phyloP scores from a whole-genome alignment of 1,140 invertebrate species.

The Lordiphosa collinella region DNA sequence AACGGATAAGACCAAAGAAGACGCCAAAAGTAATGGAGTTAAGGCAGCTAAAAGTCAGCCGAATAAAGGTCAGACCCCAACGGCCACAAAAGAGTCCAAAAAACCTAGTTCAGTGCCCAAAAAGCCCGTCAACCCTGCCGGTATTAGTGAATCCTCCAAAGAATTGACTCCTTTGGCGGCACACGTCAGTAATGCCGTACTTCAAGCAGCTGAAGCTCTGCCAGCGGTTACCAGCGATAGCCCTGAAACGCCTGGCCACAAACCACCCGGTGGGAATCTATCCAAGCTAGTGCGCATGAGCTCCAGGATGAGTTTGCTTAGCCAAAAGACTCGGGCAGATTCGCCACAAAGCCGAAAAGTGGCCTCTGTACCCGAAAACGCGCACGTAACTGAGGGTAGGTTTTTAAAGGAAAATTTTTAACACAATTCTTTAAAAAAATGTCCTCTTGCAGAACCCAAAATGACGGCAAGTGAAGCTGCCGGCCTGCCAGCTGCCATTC shows the following conservation, averaged over 20 bases:
- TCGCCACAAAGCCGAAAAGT: constrained; percentile 58
- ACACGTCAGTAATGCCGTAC: constrained; percentile 53
- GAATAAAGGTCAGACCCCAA: constrained; percentile 18
- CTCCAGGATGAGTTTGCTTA: constrained; percentile 52
- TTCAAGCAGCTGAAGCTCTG: constrained; percentile 55
- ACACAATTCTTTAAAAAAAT: background rate
- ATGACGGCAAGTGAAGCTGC: constrained; percentile 24
- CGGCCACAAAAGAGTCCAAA: constrained; percentile 13
- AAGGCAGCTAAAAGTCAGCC: constrained; percentile 18
- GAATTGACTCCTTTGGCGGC: constrained; percentile 53
- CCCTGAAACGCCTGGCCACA: constrained; percentile 25
- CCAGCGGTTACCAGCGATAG: constrained; percentile 53
- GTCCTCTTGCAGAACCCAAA: constrained; percentile 13
- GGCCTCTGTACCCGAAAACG: constrained; percentile 34
- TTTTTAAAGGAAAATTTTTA: background rate
- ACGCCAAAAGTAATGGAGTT: constrained; percentile 34
- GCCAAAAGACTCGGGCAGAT: constrained; percentile 52
- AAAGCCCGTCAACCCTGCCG: background rate
- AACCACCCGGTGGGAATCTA: constrained; percentile 39
- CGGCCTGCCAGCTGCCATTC: constrained; percentile 50
- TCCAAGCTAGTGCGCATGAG: constrained; percentile 59
- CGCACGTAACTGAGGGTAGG: constrained; percentile 43
- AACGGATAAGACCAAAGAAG: constrained; percentile 14
- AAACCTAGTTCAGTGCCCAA: background rate
- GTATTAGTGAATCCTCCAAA: constrained; percentile 8